Percentiles rank a stretch among this genome's conserved stretches.
These are phyloP conservation scores for Myotis planiceps DNA, from an alignment of 2,797 vertebrate species.

Conservation along the genomic window DNA sequence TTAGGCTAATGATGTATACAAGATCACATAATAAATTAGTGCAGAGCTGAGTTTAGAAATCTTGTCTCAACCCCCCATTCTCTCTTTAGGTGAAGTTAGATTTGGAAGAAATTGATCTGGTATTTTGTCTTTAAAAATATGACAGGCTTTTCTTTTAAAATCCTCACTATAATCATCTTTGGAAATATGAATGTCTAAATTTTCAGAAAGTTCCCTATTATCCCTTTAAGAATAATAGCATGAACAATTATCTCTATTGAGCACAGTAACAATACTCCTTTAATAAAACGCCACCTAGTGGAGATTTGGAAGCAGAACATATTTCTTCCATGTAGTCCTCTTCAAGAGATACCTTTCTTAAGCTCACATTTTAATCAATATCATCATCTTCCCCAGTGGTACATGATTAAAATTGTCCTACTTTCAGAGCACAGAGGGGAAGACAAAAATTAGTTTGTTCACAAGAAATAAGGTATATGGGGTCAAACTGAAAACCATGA, in stretches of 20 bases:
- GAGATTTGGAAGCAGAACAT: not conserved
- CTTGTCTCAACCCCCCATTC: not conserved
- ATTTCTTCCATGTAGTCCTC: not conserved
- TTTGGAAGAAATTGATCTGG: not conserved
- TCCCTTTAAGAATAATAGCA: conserved; percentile 52
- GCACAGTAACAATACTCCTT: conserved; percentile 6
- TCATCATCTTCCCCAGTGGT: conserved; percentile 61
- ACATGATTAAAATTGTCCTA: conserved; percentile 68
- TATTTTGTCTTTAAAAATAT: not conserved
- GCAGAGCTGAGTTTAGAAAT: not conserved
- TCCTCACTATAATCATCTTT: not conserved
- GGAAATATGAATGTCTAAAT: not conserved
- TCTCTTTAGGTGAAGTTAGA: not conserved
- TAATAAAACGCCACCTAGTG: conserved; percentile 67
- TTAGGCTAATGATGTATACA: not conserved
- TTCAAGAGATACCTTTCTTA: conserved; percentile 22
- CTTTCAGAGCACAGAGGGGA: conserved; percentile 56
- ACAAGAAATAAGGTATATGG: not conserved
- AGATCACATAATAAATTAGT: not conserved
- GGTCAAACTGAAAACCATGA: not conserved
- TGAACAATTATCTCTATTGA: not conserved
- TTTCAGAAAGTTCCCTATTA: not conserved
- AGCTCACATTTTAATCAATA: conserved; percentile 72
- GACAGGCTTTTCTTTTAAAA: not conserved
- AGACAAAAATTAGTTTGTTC: conserved; percentile 52